Percentiles rank a stretch among this genome's conserved stretches.
Conservation (phyloP, 2,797 vertebrate species). For the Percopsis omiscomaycus region DNA sequence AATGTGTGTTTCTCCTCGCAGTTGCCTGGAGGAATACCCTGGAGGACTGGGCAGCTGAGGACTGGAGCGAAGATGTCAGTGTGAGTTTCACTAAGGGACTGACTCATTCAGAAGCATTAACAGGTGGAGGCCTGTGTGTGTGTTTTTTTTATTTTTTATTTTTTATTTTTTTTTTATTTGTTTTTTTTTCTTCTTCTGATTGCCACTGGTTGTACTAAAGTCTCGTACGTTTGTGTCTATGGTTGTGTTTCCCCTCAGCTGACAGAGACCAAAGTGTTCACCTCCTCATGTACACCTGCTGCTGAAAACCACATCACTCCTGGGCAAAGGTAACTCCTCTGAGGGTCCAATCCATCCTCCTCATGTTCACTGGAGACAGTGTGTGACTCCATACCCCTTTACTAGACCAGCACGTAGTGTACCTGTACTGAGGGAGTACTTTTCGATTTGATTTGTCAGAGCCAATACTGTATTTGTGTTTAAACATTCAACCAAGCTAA, state of each 20-base stretch:
- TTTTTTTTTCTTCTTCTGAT: background rate
- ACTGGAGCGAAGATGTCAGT: constrained; percentile 96
- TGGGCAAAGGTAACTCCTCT: constrained; percentile 82
- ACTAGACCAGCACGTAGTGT: background rate
- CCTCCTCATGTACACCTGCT: constrained; percentile 86
- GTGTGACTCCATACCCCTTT: background rate
- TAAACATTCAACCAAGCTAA: too few species aligned
- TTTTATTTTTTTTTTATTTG: too few species aligned
- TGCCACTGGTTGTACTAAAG: background rate
- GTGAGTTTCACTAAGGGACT: constrained; percentile 53
- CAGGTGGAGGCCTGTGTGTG: background rate
- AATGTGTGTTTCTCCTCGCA: constrained; percentile 21
- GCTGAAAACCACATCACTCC: constrained; percentile 85
- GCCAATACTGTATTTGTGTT: too few species aligned
- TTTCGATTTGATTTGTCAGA: too few species aligned
- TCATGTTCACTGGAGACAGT: too few species aligned
- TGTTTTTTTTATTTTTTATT: too few species aligned
- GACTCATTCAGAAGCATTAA: background rate
- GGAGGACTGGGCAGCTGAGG: constrained; percentile 93
- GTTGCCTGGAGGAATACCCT: constrained; percentile 89
- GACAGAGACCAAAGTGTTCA: constrained; percentile 86
- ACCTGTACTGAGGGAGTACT: too few species aligned
- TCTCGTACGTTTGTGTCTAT: background rate
- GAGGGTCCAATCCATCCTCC: background rate
- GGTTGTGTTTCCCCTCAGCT: constrained; percentile 61